phyloP scores from a whole-genome alignment of 2,797 vertebrate genomes.

The Acrocephalus scirpaceus region DNA sequence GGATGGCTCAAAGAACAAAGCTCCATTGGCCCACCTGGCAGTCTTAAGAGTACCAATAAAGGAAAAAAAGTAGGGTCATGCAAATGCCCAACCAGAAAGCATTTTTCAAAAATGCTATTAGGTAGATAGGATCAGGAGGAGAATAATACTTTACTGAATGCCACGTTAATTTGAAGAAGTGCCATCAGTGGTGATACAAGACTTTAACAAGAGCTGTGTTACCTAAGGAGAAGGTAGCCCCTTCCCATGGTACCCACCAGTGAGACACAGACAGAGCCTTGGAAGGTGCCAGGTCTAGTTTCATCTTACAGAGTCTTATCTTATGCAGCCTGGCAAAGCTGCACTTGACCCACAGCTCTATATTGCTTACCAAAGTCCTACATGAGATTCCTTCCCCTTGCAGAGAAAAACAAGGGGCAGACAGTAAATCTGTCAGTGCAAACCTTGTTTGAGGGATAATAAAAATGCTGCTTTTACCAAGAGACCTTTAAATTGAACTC shows the following conservation, averaged over 20 bases:
- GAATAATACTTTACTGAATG: not conserved
- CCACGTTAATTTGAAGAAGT: not conserved
- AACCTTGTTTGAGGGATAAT: not conserved
- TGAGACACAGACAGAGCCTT: not conserved
- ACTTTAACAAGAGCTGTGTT: not conserved
- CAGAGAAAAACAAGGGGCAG: not conserved
- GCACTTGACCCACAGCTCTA: not conserved
- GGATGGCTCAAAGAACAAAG: not conserved
- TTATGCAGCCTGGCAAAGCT: not conserved
- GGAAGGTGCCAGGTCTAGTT: not conserved
- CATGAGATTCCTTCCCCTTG: not conserved
- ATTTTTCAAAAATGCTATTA: slow-evolving; percentile 6
- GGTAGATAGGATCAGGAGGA: not conserved
- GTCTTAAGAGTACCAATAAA: not conserved
- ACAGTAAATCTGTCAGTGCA: not conserved
- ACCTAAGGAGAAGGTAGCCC: not conserved
- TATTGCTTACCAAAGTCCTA: not conserved
- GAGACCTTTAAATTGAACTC: not conserved
- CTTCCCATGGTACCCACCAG: not conserved
- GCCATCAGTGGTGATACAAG: not conserved
- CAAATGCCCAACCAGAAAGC: not conserved
- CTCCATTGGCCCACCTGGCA: not conserved
- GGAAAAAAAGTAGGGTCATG: not conserved
- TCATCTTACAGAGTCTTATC: not conserved
- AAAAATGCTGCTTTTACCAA: not conserved